Base-by-base conservation (phyloP, 2,888 invertebrate species). In the Xestoiulus laeticollis region DNA sequence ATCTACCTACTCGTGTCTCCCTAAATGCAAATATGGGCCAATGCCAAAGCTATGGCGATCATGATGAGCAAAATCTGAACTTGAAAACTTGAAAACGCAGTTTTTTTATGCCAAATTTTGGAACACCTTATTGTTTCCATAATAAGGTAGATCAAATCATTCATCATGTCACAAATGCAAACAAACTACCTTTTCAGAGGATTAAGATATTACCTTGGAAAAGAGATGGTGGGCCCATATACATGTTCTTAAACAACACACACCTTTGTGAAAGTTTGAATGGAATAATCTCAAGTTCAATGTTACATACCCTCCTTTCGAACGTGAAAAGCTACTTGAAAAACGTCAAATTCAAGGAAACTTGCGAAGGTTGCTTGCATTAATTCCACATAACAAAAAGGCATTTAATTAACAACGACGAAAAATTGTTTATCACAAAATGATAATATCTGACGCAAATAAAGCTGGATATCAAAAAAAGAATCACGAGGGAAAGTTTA, bases 41-140 rank as follows among this genome's bases (percentile, higher is more conserved):
- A 78, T 78, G 78, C 78, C 78, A 78, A 78, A 26, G 5, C 22
- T n/a, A 26, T 26, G 16, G 30, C 16, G 30, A 78, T 30, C 78
- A 26, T 30, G 78, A 78, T 78, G 78, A 78, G 78, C 78, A 78
- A 78, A 78, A 78, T 26, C 26, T 78, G 78, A 78, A 78, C 78
- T 78, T 78, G 78, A 78, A 78, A 78, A 78, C 30, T 78, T 78
- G 16, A 78, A 78, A 30, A 48, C 19, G 10, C 14, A 14, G 14
- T 78, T 78, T 78, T 78, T 14, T 78, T 78, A 26, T 78, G 78
- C 78, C 78, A 78, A 78, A 78, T 78, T 78, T 78, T 16, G 30
- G 78, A 78, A 78, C 78, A 78, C 78, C 78, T 78, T 78, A 78
- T 78, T 78, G 78, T 78, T 78, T 78, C 78, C 78, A 78, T 78